A percentile compares a stretch with the other conserved stretches of the same genome.
Conservation (phyloP, 2,888 invertebrate species). For the Ophion obscuratus region DNA sequence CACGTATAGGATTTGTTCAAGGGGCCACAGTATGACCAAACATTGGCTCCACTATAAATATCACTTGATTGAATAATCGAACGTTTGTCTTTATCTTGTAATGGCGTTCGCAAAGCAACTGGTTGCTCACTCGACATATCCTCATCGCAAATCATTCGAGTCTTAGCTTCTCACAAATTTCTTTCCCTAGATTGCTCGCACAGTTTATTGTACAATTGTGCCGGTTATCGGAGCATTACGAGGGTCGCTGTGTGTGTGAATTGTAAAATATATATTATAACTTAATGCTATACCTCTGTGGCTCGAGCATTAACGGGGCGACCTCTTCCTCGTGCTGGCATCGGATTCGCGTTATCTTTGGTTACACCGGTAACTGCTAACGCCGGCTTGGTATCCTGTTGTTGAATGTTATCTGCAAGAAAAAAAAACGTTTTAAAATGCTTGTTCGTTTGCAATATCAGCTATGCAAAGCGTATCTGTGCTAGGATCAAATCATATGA, state of each 20-base stretch:
- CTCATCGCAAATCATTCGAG: conserved; percentile 19
- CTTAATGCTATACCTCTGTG: conserved; percentile 81
- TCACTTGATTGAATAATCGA: conserved; percentile 37
- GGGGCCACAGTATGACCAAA: background rate
- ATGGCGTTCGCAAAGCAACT: background rate
- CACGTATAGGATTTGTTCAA: conserved; percentile 1
- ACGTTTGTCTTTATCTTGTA: conserved; percentile 11
- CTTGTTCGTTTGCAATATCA: background rate
- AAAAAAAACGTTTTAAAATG: background rate
- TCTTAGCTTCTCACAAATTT: conserved; percentile 10
- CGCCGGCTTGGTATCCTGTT: conserved; percentile 72
- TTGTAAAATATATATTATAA: conserved; percentile 54
- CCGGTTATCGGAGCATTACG: conserved; percentile 5
- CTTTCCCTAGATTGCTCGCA: background rate
- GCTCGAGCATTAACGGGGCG: conserved; percentile 76
- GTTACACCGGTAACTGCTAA: conserved; percentile 71
- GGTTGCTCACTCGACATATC: conserved; percentile 4
- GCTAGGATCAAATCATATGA: too few species aligned
- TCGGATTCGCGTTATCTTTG: conserved; percentile 74
- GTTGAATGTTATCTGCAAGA: conserved; percentile 70
- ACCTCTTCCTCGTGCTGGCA: conserved; percentile 73
- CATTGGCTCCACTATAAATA: conserved; percentile 33
- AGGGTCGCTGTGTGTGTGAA: background rate
- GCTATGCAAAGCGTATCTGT: background rate
- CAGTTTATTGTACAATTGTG: background rate